Evolutionary conservation across 2,113 vertebrate genomes (phyloP), one percentile per base, ranked within the genome.

Genomic region (Mola mola): DNA sequence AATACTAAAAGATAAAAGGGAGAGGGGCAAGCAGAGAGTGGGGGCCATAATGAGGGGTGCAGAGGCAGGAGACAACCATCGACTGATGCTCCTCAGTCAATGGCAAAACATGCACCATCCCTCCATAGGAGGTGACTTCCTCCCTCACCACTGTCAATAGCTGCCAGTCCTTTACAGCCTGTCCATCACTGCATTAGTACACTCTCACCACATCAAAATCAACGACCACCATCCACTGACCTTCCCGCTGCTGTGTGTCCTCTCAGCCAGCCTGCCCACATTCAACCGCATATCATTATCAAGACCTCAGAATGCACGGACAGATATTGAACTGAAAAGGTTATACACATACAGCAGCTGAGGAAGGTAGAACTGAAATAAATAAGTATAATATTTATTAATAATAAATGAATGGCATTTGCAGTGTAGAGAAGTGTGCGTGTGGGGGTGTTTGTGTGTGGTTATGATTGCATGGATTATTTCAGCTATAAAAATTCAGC

Each of bases 351-450:
- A 64, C 65, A 52, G 38, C 31, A 53, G 66, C 57, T 19, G 33
- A 57, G 59, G 51, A 56, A 63, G 64, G 66, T 66, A 65, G 51
- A 63, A 28, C 44, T 47, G 59, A 59, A 83, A 86, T 76, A 89
- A 89, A 86, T 83, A 87, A 90, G 82, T 74, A 77, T 61, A 72
- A 31, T 41, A 66, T 79, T 76, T 73, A 86, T 89, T 87, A 89
- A 91, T 88, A 91, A 88, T 91, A 80, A 85, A 89, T 87, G 79
- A 76, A 64, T 87, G 88, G 82, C 85, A 85, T 90, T 91, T 86
- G 75, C 80, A 91, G 58, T 46, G 90, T 82, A 57, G 43, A 70
- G 47, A 65, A 63, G 3, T 53, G 49, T 28, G 44, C 64, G 36
- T 66, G 66, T 55, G 6, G 44, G 33, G 17, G 33, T 73, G 66